These are phyloP conservation scores for Myrmecobius fasciatus DNA, from an alignment of 2,113 vertebrate species.

Conservation along the genomic window DNA sequence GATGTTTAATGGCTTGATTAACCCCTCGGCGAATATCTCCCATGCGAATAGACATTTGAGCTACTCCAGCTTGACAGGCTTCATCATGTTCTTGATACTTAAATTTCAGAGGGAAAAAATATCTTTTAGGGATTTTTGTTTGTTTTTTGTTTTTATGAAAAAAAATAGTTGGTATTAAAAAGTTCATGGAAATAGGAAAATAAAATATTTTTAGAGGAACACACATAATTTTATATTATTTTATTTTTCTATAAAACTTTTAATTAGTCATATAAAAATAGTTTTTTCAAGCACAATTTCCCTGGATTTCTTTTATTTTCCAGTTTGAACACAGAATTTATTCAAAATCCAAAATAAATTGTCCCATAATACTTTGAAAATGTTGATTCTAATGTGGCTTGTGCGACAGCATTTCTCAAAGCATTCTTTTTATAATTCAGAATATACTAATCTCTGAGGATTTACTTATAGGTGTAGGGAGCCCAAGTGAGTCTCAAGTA, in stretches of 20 bases:
- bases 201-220: background rate
- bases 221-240: background rate
- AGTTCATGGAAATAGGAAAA: background rate
- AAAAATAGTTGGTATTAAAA: background rate
- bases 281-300: background rate
- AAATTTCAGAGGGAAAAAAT: constrained; percentile 40
- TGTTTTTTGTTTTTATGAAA: background rate
- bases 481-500: background rate
- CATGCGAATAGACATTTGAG: constrained; percentile 91
- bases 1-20: constrained; percentile 89
- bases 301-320: background rate
- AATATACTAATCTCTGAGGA: background rate
- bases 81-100: constrained; percentile 90
- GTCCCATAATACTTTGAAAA: background rate
- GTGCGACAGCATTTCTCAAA: background rate
- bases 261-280: background rate
- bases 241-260: background rate
- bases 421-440: background rate
- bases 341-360: background rate
- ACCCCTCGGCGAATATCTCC: constrained; percentile 90
- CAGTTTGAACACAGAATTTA: background rate
- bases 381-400: background rate
- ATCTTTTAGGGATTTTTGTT: background rate
- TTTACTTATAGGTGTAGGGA: background rate
- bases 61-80: constrained; percentile 88